A percentile compares a stretch with the other conserved stretches of the same genome.
Evolutionary conservation across 1,140 invertebrate species (phyloP).

Genomic region (Tenebrio molitor): DNA sequence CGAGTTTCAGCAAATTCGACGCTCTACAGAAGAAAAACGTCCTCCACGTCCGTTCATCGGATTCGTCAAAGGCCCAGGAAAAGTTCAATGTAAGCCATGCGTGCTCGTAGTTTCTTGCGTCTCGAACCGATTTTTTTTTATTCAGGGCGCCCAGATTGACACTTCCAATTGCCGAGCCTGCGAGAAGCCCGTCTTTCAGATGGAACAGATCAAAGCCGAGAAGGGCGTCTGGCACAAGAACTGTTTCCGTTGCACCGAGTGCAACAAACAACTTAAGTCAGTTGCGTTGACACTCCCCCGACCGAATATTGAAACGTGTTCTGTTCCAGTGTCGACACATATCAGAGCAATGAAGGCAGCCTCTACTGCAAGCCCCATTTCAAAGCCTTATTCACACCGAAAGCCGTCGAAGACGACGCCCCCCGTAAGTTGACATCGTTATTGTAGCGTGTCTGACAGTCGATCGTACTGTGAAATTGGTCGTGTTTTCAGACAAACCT

Average conservation of each 20-base stretch:
- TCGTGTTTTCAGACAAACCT: conserved; percentile 69
- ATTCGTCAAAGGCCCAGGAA: conserved; percentile 77
- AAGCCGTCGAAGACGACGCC: conserved; percentile 84
- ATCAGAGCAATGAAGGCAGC: conserved; percentile 88
- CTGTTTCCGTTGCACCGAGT: conserved; percentile 91
- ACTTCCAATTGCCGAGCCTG: conserved; percentile 82
- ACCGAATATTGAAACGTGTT: too few species aligned
- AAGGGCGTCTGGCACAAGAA: conserved; percentile 90
- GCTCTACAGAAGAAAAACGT: conserved; percentile 78
- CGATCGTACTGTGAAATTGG: neutral
- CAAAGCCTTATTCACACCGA: conserved; percentile 91
- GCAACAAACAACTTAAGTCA: conserved; percentile 90
- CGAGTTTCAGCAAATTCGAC: conserved; percentile 84
- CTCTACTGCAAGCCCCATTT: conserved; percentile 96
- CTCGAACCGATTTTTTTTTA: conserved; percentile 3
- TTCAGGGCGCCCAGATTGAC: conserved; percentile 64
- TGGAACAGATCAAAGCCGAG: conserved; percentile 94
- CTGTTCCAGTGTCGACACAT: conserved; percentile 85
- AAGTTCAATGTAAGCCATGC: conserved; percentile 75
- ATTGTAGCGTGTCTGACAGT: neutral
- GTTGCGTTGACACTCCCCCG: too few species aligned
- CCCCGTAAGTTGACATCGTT: conserved; percentile 71
- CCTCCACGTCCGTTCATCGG: conserved; percentile 76
- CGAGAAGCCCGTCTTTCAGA: conserved; percentile 91
- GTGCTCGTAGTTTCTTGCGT: neutral